Base-by-base conservation (phyloP, 2,797 vertebrate genomes). In the Enteromius unitaeniatus region DNA sequence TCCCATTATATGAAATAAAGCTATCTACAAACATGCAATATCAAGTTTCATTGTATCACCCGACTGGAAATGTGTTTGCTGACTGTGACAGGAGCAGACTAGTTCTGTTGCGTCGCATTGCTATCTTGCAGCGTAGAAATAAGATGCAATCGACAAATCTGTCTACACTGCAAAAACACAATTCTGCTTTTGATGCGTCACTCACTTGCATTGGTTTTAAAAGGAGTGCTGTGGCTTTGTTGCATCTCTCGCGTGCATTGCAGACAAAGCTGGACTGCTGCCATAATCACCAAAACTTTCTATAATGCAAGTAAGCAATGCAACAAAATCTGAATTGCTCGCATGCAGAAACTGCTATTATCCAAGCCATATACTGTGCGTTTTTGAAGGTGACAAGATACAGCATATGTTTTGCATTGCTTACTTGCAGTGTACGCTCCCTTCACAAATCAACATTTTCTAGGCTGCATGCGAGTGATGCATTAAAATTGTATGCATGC, bases 21-120 rank as follows among this genome's bases (percentile, higher is more conserved):
- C 51, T 15, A n/a, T 40, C 28, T 40, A 58, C 31, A 76, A 76
- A 4, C 73, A 40, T 58, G 73, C n/a, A 58, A 58, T 76, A 58
- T 23, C 21, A n/a, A 40, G 31, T 58, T 40, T 58, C 37, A 58
- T 23, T 76, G 73, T 4, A 1, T 58, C 51, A 26, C 21, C 5
- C 13, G 13, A 1, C 21, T 76, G 3, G 14, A n/a, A 17, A 40
- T 58, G 19, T 2, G 13, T 11, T 11, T 77, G n/a, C 37, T 62
- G 75, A 45, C 62, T 45, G 7, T 77, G 42, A 62, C 37, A 45
- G 37, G n/a, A 77, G 5, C 23, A 19, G 10, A 62, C 37, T 45
- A 19, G 55, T 7, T 58, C 58, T 62, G n/a, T 26, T 26, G n/a
- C 1, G 7, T 69, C 26, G 40, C 19, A 3, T 23, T 53, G 13